phyloP scores from a whole-genome alignment of 2,797 vertebrate species.

The Ceyx erithaca region DNA sequence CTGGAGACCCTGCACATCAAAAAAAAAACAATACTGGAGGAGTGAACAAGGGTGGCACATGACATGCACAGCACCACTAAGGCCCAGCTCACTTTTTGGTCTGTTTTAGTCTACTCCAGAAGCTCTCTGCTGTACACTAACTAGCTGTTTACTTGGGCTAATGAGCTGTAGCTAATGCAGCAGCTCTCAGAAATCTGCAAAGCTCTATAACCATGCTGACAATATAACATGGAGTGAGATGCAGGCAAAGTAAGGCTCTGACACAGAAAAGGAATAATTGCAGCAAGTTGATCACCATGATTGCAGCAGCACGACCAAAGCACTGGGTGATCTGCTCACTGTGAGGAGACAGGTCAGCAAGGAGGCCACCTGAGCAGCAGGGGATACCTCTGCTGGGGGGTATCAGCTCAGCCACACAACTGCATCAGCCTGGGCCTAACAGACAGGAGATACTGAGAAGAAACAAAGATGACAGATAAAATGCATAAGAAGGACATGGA shows the following conservation, averaged over 20 bases:
- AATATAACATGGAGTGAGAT: neutral
- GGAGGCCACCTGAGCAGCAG: neutral
- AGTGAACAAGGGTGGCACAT: rapidly evolving
- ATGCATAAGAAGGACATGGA: neutral
- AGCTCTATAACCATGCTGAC: neutral
- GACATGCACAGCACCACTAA: neutral
- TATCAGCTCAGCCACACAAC: neutral
- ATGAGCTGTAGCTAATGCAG: neutral
- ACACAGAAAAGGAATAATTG: neutral
- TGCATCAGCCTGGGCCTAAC: neutral
- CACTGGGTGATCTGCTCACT: neutral
- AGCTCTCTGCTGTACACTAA: neutral
- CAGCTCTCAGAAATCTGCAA: neutral
- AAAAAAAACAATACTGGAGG: neutral
- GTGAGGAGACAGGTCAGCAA: neutral
- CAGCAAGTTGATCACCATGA: neutral
- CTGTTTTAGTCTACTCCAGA: neutral
- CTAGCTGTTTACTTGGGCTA: neutral
- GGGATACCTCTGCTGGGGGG: rapidly evolving
- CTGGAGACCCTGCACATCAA: neutral
- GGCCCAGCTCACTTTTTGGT: neutral
- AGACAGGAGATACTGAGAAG: neutral
- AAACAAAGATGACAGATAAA: neutral
- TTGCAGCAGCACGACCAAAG: neutral
- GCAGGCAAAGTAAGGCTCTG: neutral